Evolutionary conservation across 2,888 invertebrate species (phyloP).

Genomic region (Hirtodrosophila duncani): DNA sequence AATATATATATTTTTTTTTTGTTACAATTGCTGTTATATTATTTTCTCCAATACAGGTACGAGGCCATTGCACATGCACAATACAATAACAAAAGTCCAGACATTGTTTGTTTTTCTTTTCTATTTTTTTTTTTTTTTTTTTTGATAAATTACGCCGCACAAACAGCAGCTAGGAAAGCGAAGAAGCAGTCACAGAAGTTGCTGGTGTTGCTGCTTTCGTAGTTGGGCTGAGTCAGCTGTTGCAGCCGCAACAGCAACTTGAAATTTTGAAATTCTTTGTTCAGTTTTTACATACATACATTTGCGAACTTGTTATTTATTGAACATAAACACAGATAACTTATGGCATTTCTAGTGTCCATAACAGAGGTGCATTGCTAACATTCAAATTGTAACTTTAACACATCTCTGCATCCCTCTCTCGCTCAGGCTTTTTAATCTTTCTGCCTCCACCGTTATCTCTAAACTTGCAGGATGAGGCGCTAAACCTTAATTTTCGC

Average conservation of each 20-base stretch:
- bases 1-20: too few relatives aligned
- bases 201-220: not conserved
- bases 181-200: constrained; percentile 7
- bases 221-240: not conserved
- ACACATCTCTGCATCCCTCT: not conserved
- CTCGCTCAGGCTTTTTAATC: not conserved
- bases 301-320: constrained; percentile 1
- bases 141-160: constrained; percentile 49
- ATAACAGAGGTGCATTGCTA: constrained; percentile 44
- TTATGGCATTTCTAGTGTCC: constrained; percentile 46
- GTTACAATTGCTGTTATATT: too few relatives aligned
- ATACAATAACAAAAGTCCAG: constrained; percentile 45
- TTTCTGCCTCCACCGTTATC: not conserved
- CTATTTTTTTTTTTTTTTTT: constrained; percentile 10
- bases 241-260: not conserved
- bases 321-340: not conserved
- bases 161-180: constrained; percentile 8
- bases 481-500: constrained; percentile 65
- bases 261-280: not conserved
- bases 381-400: not conserved
- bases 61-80: not conserved
- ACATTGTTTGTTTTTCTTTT: constrained; percentile 8
- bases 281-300: too few relatives aligned
- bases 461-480: constrained; percentile 64
- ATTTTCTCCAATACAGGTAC: too few relatives aligned